Conservation (phyloP, 2,888 invertebrate species). For the Lochmaea crataegi region DNA sequence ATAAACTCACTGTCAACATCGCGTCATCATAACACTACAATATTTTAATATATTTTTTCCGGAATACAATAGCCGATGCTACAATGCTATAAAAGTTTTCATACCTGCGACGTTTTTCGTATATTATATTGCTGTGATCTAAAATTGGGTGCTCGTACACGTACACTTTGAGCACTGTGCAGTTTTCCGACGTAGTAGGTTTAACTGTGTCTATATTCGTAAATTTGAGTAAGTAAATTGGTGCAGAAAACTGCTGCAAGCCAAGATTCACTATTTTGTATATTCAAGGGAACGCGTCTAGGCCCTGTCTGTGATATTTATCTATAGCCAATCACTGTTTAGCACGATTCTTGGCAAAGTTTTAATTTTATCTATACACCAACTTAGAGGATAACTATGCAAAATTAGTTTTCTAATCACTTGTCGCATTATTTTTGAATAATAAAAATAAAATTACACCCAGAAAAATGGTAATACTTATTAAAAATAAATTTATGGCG, state of each 20-base stretch:
- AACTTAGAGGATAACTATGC: too few relatives aligned
- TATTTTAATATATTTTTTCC: slow-evolving; percentile 33
- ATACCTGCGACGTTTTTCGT: slow-evolving; percentile 32
- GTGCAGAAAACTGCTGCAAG: slow-evolving; percentile 50
- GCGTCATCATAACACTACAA: slow-evolving; percentile 26
- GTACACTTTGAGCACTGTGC: slow-evolving; percentile 37
- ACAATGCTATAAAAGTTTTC: slow-evolving; percentile 27
- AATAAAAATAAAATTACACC: too few relatives aligned
- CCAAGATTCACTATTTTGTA: slow-evolving; percentile 24
- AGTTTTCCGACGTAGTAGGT: slow-evolving; percentile 15
- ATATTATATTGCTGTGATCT: slow-evolving; percentile 23
- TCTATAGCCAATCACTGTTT: slow-evolving; percentile 26
- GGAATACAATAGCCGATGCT: slow-evolving; percentile 28
- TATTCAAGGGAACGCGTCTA: slow-evolving; percentile 16
- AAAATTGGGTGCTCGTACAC: slow-evolving; percentile 46
- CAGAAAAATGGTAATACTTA: too few relatives aligned
- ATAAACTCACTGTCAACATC: slow-evolving; percentile 15
- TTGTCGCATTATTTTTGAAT: too few relatives aligned
- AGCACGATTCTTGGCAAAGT: slow-evolving; percentile 3
- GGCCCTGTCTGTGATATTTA: slow-evolving; percentile 13
- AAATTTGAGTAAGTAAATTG: slow-evolving; percentile 65
- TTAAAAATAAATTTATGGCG: too few relatives aligned
- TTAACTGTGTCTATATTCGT: slow-evolving; percentile 44
- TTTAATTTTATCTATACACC: neutral
- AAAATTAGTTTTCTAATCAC: too few relatives aligned